Base-by-base conservation (phyloP, 2,797 vertebrate genomes). In the Peromyscus attwateri region DNA sequence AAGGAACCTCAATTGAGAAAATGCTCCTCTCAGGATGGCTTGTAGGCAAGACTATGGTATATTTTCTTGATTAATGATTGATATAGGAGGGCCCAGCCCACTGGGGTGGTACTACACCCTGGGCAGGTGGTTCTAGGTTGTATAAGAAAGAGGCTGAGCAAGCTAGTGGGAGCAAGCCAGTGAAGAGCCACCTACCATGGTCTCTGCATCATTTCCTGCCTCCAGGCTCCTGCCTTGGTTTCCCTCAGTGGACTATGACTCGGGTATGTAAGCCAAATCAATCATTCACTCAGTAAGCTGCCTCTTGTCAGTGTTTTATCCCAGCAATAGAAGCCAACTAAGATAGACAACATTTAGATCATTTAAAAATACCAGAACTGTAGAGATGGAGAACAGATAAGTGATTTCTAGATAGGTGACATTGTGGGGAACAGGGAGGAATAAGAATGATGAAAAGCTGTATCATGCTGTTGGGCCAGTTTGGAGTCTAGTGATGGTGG, bases 341-440 rank as follows among this genome's bases (percentile, higher is more conserved):
- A 82, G n/a, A 16, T 13, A 16, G 37, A 43, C 40, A 52, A n/a
- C 43, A 92, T 81, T 70, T 64, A 87, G 70, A 40, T 49, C 64
- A 77, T 87, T 92, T 77, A 84, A 40, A 96, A 90, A 62, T 66
- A 64, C 71, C 31, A 90, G 71, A 83, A 66, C 49, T 87, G 0
- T 82, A 57, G 89, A 75, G 43, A 31, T 87, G 49, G 62, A 68
- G 55, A 85, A 73, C 29, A 77, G 25, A 75, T 66, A 16, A 87
- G 34, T 88, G 16, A 23, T 94, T 73, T 34, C 49, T 64, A 68
- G 66, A 34, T 87, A 68, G 60, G 8, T 29, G 9, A n/a, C 66
- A 62, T 34, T 70, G 52, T 88, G 29, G 12, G 43, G 25, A 64
- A 12, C 12, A 23, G 73, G 84, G 60, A 81, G 8, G 52, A 49